Percentiles rank a stretch among this genome's conserved stretches.
Conservation (phyloP, 2,888 invertebrate genomes). For the Heteropelma amictum region DNA sequence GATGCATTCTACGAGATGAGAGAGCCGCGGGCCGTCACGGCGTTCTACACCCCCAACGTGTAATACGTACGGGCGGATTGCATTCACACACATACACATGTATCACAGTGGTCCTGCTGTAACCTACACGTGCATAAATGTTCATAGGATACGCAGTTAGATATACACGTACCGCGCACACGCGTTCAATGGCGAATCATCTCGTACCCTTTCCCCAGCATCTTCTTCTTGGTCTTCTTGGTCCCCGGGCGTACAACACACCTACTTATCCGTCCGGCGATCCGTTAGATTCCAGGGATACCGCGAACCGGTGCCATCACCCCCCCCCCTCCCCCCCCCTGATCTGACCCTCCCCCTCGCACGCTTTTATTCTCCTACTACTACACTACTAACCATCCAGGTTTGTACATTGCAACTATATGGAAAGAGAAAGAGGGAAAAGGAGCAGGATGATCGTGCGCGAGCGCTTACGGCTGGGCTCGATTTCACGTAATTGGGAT, state of each 20-base stretch:
- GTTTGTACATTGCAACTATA: constrained; percentile 16
- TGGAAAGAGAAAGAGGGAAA: not conserved
- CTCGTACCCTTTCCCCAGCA: constrained; percentile 46
- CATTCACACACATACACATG: constrained; percentile 48
- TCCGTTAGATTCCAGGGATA: constrained; percentile 73
- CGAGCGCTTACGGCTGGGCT: constrained; percentile 63
- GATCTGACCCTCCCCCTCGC: too few relatives aligned
- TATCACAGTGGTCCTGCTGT: not conserved
- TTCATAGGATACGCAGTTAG: not conserved
- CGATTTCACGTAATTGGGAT: constrained; percentile 68
- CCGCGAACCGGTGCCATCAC: constrained; percentile 52
- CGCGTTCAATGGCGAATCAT: constrained; percentile 47
- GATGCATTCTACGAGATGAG: constrained; percentile 65
- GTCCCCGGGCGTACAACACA: constrained; percentile 59
- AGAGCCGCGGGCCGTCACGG: constrained; percentile 66
- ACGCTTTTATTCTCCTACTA: constrained; percentile 19
- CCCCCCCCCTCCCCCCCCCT: constrained; percentile 4
- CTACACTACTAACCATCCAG: constrained; percentile 30
- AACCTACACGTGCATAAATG: not conserved
- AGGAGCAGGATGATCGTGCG: constrained; percentile 52
- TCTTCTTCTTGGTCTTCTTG: constrained; percentile 30
- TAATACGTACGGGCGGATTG: constrained; percentile 57
- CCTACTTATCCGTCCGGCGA: constrained; percentile 65
- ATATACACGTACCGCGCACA: constrained; percentile 36
- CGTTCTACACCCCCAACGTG: constrained; percentile 65